Percentiles rank a stretch among this genome's conserved stretches.
Evolutionary conservation across 2,797 vertebrate genomes (phyloP).

Genomic region (Onychomys arenicola): DNA sequence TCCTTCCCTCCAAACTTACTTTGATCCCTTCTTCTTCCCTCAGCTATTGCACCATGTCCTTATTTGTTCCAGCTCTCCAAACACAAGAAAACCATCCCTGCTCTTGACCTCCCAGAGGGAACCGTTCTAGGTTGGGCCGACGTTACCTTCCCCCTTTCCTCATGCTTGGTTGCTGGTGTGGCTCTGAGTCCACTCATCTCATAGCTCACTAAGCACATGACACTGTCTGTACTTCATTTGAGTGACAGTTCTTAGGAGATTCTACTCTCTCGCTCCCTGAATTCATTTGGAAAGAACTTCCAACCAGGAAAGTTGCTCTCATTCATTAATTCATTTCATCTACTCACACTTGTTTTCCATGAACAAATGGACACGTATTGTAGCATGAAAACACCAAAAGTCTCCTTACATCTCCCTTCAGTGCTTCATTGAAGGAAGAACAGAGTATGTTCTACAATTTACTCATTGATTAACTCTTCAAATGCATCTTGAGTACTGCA

Average conservation of each 20-base stretch:
- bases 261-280: not conserved
- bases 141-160: not conserved
- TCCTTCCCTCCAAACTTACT: rapidly evolving
- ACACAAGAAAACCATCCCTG: not conserved
- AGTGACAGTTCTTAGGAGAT: not conserved
- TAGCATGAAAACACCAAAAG: rapidly evolving
- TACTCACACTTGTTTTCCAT: not conserved
- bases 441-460: not conserved
- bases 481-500: rapidly evolving
- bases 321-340: not conserved
- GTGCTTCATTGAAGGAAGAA: not conserved
- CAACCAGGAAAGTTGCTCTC: not conserved
- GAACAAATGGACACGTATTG: not conserved
- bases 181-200: not conserved
- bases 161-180: not conserved
- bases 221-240: not conserved
- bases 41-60: not conserved
- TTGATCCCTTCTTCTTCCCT: not conserved
- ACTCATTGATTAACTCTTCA: not conserved
- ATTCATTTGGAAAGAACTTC: not conserved
- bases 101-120: not conserved
- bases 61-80: not conserved
- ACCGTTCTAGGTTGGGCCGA: not conserved
- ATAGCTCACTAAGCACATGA: not conserved
- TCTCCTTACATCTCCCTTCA: not conserved